These are phyloP conservation scores for Stichodactyla helianthus DNA, from an alignment of 64 coral and sea anemone genomes.

Conservation along the genomic window DNA sequence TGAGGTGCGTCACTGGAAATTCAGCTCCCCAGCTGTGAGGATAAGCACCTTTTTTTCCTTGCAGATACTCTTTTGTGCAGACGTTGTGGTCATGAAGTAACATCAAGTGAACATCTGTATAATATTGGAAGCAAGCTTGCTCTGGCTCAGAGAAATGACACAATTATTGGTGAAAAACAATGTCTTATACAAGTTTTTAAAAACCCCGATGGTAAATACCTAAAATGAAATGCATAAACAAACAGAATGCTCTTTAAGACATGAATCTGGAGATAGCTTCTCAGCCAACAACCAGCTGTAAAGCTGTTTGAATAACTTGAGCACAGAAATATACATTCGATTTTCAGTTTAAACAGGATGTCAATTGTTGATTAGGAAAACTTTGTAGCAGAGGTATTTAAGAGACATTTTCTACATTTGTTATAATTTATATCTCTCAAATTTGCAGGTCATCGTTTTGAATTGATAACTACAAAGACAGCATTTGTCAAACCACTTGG, in stretches of 20 bases:
- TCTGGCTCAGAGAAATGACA: conserved; percentile 83
- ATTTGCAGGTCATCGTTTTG: conserved; percentile 77
- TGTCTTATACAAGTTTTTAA: conserved; percentile 76
- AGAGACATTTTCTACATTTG: too few species aligned
- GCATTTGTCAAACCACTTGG: conserved; percentile 66
- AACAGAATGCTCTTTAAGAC: too few species aligned
- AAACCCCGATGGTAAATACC: conserved; percentile 69
- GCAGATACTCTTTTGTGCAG: conserved; percentile 70
- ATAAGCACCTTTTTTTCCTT: not conserved
- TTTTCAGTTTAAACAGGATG: too few species aligned
- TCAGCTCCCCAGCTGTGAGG: too few species aligned
- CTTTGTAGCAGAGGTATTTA: too few species aligned
- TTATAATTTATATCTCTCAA: not conserved
- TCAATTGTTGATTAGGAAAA: too few species aligned
- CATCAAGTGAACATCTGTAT: conserved; percentile 43
- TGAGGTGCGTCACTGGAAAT: too few species aligned
- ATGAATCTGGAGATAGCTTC: too few species aligned
- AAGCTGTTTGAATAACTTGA: too few species aligned
- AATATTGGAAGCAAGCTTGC: conserved; percentile 72
- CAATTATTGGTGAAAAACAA: conserved; percentile 59
- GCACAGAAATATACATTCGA: too few species aligned
- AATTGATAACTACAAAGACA: conserved; percentile 80
- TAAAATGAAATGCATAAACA: not conserved
- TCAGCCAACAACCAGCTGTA: too few species aligned
- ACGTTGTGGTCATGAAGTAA: conserved; percentile 77